Percentiles rank a stretch among this genome's conserved stretches.
Evolutionary conservation across 1,140 invertebrate species (phyloP).

Genomic region (Metaphire vulgaris): DNA sequence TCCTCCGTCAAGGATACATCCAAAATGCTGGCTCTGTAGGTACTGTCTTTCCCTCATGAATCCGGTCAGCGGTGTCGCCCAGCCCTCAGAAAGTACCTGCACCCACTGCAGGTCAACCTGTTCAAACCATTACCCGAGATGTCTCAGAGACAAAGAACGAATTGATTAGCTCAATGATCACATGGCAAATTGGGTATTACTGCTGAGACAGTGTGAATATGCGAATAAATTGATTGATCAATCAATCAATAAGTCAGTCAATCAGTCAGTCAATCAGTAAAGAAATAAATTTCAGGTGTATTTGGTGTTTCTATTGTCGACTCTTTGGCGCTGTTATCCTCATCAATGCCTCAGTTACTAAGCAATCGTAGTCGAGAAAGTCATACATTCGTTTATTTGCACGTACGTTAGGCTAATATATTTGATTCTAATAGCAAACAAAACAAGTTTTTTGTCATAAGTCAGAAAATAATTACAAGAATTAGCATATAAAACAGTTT

Average conservation of each 20-base stretch:
- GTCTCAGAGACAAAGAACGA: background rate
- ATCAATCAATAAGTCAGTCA: slow-evolving; percentile 7
- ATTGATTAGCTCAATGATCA: slow-evolving; percentile 2
- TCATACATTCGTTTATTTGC: too few relatives aligned
- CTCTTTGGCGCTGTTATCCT: too few relatives aligned
- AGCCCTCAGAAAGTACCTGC: slow-evolving; percentile 83
- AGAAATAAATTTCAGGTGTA: too few relatives aligned
- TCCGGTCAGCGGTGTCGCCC: slow-evolving; percentile 86
- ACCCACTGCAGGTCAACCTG: slow-evolving; percentile 90
- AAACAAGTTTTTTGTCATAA: too few relatives aligned
- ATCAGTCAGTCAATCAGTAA: slow-evolving; percentile 6
- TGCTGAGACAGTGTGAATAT: too few relatives aligned
- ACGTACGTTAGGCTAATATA: too few relatives aligned
- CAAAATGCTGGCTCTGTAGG: slow-evolving; percentile 88
- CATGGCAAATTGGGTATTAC: background rate
- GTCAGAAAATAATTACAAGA: too few relatives aligned
- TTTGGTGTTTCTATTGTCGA: too few relatives aligned
- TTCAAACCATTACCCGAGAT: background rate
- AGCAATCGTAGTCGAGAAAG: too few relatives aligned
- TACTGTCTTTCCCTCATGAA: slow-evolving; percentile 97
- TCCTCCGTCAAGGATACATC: slow-evolving; percentile 69
- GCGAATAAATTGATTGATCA: slow-evolving; percentile 4
- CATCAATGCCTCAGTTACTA: too few relatives aligned
- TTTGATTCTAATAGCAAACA: too few relatives aligned
- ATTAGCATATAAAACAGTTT: too few relatives aligned